Evolutionary conservation across 2,113 vertebrate species (phyloP).

Genomic region (Festucalex cinctus): DNA sequence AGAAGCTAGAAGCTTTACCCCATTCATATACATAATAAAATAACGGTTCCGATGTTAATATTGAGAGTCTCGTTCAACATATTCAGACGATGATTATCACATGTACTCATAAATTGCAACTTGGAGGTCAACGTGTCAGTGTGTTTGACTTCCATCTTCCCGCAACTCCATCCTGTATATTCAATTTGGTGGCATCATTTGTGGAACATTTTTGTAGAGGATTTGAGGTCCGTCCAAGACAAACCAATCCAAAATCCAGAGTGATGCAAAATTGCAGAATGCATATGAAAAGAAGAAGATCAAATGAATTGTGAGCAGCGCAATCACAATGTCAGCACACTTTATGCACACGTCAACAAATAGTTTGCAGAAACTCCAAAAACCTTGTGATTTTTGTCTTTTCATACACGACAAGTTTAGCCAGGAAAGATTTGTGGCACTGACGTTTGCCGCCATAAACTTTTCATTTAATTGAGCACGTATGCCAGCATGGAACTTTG

Average conservation of each 20-base stretch:
- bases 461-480: not conserved
- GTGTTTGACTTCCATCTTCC: not conserved
- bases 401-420: not conserved
- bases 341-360: not conserved
- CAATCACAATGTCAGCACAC: not conserved
- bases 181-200: not conserved
- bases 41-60: no score
- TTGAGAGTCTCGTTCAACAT: no score
- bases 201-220: not conserved
- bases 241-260: not conserved
- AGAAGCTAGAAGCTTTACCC: no score
- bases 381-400: conserved; percentile 1
- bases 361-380: not conserved
- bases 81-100: no score
- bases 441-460: not conserved
- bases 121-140: not conserved
- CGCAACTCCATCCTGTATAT: not conserved
- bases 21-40: no score
- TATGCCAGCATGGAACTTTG: not conserved
- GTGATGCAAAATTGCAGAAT: not conserved
- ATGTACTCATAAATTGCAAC: not conserved
- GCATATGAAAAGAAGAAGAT: conserved; percentile 1
- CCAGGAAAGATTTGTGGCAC: not conserved
- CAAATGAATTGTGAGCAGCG: conserved; percentile 17
- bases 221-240: not conserved